Conservation (phyloP, 2,113 vertebrate genomes). For the Lasiurus cinereus region DNA sequence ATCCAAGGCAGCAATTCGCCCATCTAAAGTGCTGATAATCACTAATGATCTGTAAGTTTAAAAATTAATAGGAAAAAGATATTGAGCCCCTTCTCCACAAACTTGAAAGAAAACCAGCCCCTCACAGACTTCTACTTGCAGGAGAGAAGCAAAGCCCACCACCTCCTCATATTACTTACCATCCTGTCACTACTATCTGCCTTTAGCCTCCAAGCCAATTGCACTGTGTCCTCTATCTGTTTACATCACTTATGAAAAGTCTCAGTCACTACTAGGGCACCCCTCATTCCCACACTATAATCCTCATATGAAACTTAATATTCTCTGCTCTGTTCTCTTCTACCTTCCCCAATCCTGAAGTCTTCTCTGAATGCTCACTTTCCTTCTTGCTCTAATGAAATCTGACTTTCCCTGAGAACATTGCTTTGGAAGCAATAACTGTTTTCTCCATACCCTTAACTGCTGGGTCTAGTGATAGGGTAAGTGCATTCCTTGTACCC, state of each 20-base stretch:
- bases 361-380: background rate
- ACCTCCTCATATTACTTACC: background rate
- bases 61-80: slow-evolving; percentile 60
- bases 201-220: background rate
- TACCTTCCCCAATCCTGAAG: background rate
- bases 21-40: slow-evolving; percentile 98
- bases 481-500: background rate
- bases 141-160: background rate
- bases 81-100: background rate
- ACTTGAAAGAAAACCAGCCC: background rate
- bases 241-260: background rate
- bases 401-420: background rate
- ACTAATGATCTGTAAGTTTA: slow-evolving; percentile 91
- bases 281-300: background rate
- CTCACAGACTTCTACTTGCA: background rate
- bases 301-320: background rate
- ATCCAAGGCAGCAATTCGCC: slow-evolving; percentile 96
- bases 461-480: too few relatives aligned
- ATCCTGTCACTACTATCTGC: too few relatives aligned
- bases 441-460: background rate
- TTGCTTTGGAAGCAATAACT: background rate
- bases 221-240: background rate
- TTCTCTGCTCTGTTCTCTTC: background rate
- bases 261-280: background rate
- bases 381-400: background rate